Evolutionary conservation across 2,888 invertebrate genomes (phyloP).

Genomic region (Oligia fasciuncula): DNA sequence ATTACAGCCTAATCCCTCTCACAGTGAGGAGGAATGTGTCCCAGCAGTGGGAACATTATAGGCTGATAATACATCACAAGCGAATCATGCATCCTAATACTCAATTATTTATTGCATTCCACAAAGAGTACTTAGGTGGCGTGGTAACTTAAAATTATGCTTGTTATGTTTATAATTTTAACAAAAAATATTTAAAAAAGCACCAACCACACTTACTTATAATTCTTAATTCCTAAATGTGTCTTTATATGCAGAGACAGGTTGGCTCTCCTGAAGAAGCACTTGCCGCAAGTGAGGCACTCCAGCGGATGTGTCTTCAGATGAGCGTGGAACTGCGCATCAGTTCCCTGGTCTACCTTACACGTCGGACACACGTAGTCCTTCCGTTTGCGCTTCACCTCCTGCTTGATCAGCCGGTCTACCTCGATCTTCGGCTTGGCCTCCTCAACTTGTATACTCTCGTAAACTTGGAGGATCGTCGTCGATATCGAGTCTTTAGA

Average conservation of each 20-base stretch:
- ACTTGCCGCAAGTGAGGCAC: conserved; percentile 95
- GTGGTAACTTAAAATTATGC: no score
- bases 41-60: no score
- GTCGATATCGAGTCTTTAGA: conserved; percentile 80
- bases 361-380: conserved; percentile 85
- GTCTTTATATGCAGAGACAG: conserved; percentile 94
- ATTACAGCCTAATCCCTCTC: no score
- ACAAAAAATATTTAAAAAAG: neutral
- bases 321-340: conserved; percentile 93
- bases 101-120: no score
- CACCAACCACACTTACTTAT: conserved; percentile 81
- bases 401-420: conserved; percentile 85
- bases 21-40: no score
- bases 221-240: conserved; percentile 94
- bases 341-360: conserved; percentile 92
- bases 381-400: conserved; percentile 76
- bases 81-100: no score
- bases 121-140: no score
- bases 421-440: conserved; percentile 85
- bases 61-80: no score
- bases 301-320: conserved; percentile 95
- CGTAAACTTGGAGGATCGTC: conserved; percentile 79
- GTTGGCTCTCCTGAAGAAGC: conserved; percentile 93
- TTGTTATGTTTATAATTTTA: neutral
- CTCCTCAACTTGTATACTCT: conserved; percentile 74